Evolutionary conservation across 2,888 invertebrate genomes (phyloP).

Genomic region (Metallyticus violacea): DNA sequence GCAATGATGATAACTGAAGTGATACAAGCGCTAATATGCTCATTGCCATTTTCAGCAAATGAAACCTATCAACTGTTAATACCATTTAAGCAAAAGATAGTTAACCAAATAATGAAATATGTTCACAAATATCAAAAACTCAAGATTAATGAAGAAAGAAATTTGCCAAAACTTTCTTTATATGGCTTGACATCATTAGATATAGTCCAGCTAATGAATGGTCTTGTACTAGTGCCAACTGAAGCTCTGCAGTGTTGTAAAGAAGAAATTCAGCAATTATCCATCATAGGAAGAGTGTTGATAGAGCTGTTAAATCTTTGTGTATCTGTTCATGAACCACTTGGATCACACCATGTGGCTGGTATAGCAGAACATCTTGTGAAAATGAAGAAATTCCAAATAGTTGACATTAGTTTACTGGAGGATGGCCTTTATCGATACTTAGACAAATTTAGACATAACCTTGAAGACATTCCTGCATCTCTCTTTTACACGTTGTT

Average conservation of each 20-base stretch:
- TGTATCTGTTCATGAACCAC: not conserved
- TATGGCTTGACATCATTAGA: slow-evolving; percentile 46
- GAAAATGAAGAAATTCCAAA: slow-evolving; percentile 36
- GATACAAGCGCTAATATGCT: slow-evolving; percentile 41
- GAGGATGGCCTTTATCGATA: slow-evolving; percentile 57
- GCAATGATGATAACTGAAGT: slow-evolving; percentile 17
- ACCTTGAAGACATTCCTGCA: slow-evolving; percentile 50
- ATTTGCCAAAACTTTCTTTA: slow-evolving; percentile 49
- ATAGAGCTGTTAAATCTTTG: not conserved
- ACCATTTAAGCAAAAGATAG: slow-evolving; percentile 56
- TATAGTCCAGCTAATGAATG: slow-evolving; percentile 48
- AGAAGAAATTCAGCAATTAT: slow-evolving; percentile 40
- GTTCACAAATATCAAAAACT: slow-evolving; percentile 48
- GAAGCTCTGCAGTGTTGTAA: slow-evolving; percentile 49
- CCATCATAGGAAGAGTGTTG: slow-evolving; percentile 16
- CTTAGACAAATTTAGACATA: slow-evolving; percentile 60
- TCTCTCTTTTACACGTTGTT: not conserved
- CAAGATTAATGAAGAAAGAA: slow-evolving; percentile 39
- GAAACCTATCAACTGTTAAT: slow-evolving; percentile 41
- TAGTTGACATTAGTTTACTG: slow-evolving; percentile 48
- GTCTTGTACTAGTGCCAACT: slow-evolving; percentile 45
- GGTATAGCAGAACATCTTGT: slow-evolving; percentile 36
- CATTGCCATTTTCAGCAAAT: not conserved
- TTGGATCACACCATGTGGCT: not conserved
- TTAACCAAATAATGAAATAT: slow-evolving; percentile 48